Evolutionary conservation across 2,113 vertebrate genomes (phyloP).

Genomic region (Uropsilus gracilis): DNA sequence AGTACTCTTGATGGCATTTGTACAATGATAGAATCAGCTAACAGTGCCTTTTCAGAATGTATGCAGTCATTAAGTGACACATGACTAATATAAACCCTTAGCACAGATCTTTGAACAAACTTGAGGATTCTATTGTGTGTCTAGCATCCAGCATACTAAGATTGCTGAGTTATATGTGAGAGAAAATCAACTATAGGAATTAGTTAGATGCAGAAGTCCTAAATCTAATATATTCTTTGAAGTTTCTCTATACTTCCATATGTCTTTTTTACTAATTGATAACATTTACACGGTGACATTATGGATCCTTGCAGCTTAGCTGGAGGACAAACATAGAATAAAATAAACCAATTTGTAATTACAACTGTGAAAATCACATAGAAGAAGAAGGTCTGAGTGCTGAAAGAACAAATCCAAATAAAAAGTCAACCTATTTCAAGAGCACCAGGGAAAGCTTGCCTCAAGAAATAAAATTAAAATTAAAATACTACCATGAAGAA

Average conservation of each 20-base stretch:
- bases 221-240: constrained; percentile 14
- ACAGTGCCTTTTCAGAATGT: neutral
- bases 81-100: neutral
- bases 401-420: neutral
- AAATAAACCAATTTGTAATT: neutral
- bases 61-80: neutral
- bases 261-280: neutral
- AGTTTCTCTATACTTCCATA: neutral
- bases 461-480: neutral
- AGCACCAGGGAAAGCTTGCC: neutral
- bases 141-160: neutral
- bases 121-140: neutral
- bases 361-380: neutral
- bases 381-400: neutral
- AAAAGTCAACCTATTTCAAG: neutral
- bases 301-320: neutral
- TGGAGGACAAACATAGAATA: neutral
- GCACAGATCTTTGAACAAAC: neutral
- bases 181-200: constrained; percentile 29
- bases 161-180: neutral
- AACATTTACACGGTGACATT: neutral
- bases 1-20: neutral
- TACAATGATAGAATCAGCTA: neutral
- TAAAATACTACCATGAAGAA: neutral
- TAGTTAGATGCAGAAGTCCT: neutral